Evolutionary conservation across 2,113 vertebrate genomes (phyloP).

Genomic region (Lonchura striata): DNA sequence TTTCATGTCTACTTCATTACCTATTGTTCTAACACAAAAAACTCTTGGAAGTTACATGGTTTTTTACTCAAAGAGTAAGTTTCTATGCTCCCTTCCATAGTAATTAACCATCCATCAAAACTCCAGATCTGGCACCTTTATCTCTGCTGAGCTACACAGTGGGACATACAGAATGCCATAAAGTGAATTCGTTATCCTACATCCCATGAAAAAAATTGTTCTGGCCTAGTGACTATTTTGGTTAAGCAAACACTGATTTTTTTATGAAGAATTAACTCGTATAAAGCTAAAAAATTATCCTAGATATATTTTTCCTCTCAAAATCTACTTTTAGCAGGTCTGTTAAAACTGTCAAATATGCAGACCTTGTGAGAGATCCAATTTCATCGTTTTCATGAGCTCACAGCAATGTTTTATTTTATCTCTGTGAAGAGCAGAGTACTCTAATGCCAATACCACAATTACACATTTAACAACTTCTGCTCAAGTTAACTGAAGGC

Average conservation of each 20-base stretch:
- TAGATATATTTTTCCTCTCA: neutral
- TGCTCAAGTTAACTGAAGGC: neutral
- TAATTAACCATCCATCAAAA: neutral
- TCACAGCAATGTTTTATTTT: neutral
- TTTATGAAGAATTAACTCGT: neutral
- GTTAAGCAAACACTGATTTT: neutral
- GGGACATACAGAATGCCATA: neutral
- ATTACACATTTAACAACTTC: neutral
- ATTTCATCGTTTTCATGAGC: neutral
- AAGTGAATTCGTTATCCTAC: neutral
- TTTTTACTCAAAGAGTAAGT: neutral
- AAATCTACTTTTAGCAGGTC: neutral
- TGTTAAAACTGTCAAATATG: neutral
- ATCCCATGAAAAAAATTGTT: neutral
- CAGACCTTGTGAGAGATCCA: neutral
- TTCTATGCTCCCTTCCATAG: neutral
- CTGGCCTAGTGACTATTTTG: neutral
- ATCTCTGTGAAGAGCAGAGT: neutral
- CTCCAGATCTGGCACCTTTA: neutral
- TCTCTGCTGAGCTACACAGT: neutral
- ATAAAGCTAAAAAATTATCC: neutral
- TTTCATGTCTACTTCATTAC: neutral
- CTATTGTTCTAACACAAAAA: neutral
- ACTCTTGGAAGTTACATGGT: accelerated
- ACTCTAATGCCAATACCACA: neutral